Percentiles rank a stretch among this genome's conserved stretches.
Conservation (phyloP, 2,113 vertebrate genomes). For the Pseudorasbora parva region DNA sequence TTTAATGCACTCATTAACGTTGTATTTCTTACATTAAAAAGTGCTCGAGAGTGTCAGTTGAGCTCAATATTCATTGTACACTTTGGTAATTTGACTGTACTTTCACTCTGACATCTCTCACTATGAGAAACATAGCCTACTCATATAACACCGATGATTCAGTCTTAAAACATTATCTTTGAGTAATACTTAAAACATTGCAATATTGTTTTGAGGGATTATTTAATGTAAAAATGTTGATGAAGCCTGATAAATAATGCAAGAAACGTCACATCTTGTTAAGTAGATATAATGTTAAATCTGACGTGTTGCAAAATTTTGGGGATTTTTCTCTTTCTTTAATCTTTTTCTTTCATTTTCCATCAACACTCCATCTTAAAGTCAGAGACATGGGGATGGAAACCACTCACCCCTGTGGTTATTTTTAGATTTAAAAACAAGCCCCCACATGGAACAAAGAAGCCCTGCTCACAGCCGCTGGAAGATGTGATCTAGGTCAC, state of each 20-base stretch:
- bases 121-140: background rate
- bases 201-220: slow-evolving; percentile 37
- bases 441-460: slow-evolving; percentile 56
- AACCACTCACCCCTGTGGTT: slow-evolving; percentile 30
- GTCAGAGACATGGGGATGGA: slow-evolving; percentile 35
- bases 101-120: slow-evolving; percentile 47
- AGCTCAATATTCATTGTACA: slow-evolving; percentile 42
- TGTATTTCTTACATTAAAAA: background rate
- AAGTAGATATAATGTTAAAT: background rate
- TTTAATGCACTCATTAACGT: background rate
- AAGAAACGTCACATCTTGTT: background rate
- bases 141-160: slow-evolving; percentile 29
- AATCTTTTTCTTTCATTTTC: slow-evolving; percentile 28
- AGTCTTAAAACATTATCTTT: slow-evolving; percentile 2
- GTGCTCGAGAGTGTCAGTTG: slow-evolving; percentile 6
- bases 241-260: background rate
- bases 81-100: slow-evolving; percentile 51
- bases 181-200: slow-evolving; percentile 42
- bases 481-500: slow-evolving; percentile 53
- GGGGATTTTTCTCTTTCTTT: slow-evolving; percentile 6
- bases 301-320: background rate
- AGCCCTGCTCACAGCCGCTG: slow-evolving; percentile 42
- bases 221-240: slow-evolving; percentile 9
- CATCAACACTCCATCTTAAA: background rate
- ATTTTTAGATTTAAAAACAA: slow-evolving; percentile 47